Evolutionary conservation across 1,140 invertebrate species (phyloP), one percentile per base, ranked within the genome.

Genomic region (Galendromus occidentalis): DNA sequence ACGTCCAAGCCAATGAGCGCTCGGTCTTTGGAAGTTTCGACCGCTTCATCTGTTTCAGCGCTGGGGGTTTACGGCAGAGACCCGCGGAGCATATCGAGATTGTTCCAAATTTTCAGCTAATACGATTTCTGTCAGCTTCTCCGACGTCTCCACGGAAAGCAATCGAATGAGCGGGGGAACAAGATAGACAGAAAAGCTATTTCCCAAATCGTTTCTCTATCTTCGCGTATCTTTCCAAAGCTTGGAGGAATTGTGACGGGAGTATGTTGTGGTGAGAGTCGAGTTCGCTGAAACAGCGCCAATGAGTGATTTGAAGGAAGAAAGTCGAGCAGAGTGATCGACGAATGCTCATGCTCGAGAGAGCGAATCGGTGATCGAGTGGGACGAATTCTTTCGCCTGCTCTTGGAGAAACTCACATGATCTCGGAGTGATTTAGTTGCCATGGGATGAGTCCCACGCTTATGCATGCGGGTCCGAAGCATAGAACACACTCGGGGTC

Each of bases 151-250:
- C n/a, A 14, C 42, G n/a, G 42, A 44, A 44, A 14, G n/a, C 42
- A 12, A 12, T 12, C 42, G 14, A n/a, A 44, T n/a, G 42, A 47
- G 18, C 7, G 5, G 14, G 18, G 14, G 28, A 47, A 28, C 4
- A 47, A 17, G 4, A 6, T 20, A 4, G 4, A 47, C 18, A 20
- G 4, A 47, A 14, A 47, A 28, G 45, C 45, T 59, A 59, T 33
- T 59, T 47, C 25, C 51, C 14, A 22, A 59, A 59, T 17, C 51
- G 51, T 25, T 59, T 59, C 22, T 59, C 51, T 17, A 59, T 59
- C 20, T 59, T 59, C 25, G 25, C 17, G 51, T 59, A 59, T 25
- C 51, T 17, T 59, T 59, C 51, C 12, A 59, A 22, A 33, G 51
- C 51, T 18, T 59, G 51, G 17, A 59, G 33, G 9, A 59, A 25